These are phyloP conservation scores for Sterrhoptilus dennistouni DNA, from an alignment of 2,113 vertebrate genomes.

Conservation along the genomic window DNA sequence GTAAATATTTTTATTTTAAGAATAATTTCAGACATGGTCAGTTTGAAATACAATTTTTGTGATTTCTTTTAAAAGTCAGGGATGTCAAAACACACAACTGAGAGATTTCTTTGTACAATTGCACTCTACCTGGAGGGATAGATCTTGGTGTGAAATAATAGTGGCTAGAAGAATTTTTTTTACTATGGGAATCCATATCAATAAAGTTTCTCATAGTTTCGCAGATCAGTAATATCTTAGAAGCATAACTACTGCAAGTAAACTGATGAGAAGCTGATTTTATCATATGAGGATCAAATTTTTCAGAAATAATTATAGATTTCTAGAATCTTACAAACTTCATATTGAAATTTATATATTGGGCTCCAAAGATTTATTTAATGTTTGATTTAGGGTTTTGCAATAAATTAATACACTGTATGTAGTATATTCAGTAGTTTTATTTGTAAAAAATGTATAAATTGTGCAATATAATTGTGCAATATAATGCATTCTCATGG, in stretches of 20 bases:
- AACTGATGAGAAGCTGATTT: background rate
- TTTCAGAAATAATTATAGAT: too few species aligned
- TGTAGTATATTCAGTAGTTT: too few species aligned
- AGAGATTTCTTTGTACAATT: background rate
- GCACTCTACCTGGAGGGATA: background rate
- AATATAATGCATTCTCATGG: too few species aligned
- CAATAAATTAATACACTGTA: too few species aligned
- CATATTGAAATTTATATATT: too few species aligned
- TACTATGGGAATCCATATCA: background rate
- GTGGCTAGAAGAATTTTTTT: background rate
- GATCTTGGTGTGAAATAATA: background rate
- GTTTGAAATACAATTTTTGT: background rate
- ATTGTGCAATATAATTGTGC: too few species aligned
- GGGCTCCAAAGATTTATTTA: too few species aligned
- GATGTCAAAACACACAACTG: background rate
- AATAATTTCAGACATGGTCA: background rate
- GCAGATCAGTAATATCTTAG: background rate
- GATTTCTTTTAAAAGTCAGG: background rate
- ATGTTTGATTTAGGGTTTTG: too few species aligned
- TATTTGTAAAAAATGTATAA: too few species aligned
- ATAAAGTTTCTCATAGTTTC: background rate
- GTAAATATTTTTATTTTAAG: background rate
- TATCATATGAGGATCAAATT: too few species aligned
- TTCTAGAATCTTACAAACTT: too few species aligned
- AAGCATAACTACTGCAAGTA: background rate